A percentile compares a stretch with the other conserved stretches of the same genome.
These are phyloP conservation scores for Cavia porcellus DNA, from an alignment of 2,113 vertebrate genomes.

Conservation along the genomic window DNA sequence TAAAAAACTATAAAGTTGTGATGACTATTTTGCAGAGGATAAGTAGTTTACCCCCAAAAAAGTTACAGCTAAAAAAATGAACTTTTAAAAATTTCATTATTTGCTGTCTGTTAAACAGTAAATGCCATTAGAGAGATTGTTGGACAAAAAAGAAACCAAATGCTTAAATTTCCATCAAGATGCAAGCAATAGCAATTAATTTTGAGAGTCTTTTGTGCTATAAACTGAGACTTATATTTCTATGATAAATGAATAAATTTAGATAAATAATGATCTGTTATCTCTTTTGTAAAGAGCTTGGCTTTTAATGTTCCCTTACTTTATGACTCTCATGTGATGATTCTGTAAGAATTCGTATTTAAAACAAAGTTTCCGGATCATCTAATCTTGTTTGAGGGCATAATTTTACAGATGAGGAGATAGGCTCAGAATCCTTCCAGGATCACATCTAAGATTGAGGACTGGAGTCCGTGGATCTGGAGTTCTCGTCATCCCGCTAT, in stretches of 20 bases:
- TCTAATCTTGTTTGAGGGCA: neutral
- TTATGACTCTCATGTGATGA: neutral
- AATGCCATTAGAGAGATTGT: neutral
- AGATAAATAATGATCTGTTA: neutral
- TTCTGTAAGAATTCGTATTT: neutral
- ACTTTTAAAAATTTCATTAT: slow-evolving; percentile 1
- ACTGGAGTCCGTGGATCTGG: neutral
- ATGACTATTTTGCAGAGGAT: slow-evolving; percentile 19
- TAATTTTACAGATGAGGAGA: slow-evolving; percentile 16
- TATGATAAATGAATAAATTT: neutral
- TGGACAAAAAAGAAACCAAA: neutral
- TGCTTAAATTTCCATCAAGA: neutral
- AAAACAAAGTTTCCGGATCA: neutral
- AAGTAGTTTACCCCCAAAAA: neutral
- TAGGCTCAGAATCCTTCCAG: neutral
- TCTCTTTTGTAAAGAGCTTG: neutral
- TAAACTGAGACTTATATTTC: neutral
- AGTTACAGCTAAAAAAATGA: neutral
- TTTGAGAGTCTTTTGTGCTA: neutral
- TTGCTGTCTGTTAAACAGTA: neutral
- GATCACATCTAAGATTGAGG: neutral
- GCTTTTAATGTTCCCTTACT: neutral
- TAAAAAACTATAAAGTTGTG: neutral
- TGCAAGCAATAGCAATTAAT: neutral
- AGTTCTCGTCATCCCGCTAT: neutral